phyloP scores from a whole-genome alignment of 2,888 invertebrate species.

The Drosophila fungiperda region DNA sequence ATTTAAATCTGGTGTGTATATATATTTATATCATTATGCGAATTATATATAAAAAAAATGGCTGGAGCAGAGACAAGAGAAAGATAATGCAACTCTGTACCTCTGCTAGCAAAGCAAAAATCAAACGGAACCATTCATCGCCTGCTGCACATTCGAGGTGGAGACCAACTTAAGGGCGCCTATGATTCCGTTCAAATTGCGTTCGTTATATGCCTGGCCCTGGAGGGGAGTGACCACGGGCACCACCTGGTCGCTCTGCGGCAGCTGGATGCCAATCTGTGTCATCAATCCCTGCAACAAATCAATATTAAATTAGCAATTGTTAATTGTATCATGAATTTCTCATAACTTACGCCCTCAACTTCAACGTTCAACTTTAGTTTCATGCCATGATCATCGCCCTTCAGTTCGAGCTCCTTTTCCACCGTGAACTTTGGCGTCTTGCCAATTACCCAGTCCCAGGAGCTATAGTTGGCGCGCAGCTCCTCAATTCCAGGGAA shows the following conservation, averaged over 20 bases:
- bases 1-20: conserved; percentile 31
- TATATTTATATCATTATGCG: conserved; percentile 11
- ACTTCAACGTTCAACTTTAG: conserved; percentile 87
- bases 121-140: conserved; percentile 83
- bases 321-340: background rate
- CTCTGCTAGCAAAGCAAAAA: conserved; percentile 37
- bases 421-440: conserved; percentile 93
- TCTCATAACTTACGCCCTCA: conserved; percentile 78
- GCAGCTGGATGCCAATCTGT: conserved; percentile 81
- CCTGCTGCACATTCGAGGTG: conserved; percentile 85
- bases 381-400: conserved; percentile 86
- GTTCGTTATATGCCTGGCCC: conserved; percentile 83
- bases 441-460: conserved; percentile 95
- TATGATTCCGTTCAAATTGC: conserved; percentile 83
- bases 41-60: background rate
- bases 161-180: conserved; percentile 84
- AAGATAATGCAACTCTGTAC: conserved; percentile 19
- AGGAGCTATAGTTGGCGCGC: conserved; percentile 89
- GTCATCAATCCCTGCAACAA: conserved; percentile 82
- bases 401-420: conserved; percentile 84
- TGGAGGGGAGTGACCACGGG: conserved; percentile 84
- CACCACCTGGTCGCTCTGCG: conserved; percentile 82
- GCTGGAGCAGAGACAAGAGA: background rate
- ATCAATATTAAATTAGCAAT: background rate
- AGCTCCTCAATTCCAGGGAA: conserved; percentile 92